Conservation (phyloP, 92 coral and sea anemone genomes). For the Micromussa lordhowensis region DNA sequence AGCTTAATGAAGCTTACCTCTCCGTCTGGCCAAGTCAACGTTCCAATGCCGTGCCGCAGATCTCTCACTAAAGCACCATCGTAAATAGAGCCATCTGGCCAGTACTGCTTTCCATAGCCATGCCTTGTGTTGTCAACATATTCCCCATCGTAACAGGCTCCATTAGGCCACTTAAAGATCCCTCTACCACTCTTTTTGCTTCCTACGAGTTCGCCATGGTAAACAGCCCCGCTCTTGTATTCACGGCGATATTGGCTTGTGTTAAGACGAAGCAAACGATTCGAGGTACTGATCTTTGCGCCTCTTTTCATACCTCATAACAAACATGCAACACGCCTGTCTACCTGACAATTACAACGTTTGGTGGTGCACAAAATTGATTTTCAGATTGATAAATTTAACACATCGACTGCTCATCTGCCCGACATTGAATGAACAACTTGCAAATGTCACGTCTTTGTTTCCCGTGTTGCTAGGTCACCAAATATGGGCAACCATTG, state of each 20-base stretch:
- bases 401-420: slow-evolving; percentile 19
- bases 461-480: slow-evolving; percentile 41
- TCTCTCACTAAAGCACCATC: slow-evolving; percentile 83
- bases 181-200: slow-evolving; percentile 90
- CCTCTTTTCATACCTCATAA: slow-evolving; percentile 40
- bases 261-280: slow-evolving; percentile 82
- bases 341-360: neutral
- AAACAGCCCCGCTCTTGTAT: slow-evolving; percentile 90
- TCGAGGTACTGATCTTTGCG: slow-evolving; percentile 52
- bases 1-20: slow-evolving; percentile 67
- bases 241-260: slow-evolving; percentile 87
- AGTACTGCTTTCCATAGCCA: slow-evolving; percentile 91
- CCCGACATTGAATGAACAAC: neutral
- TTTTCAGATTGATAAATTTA: neutral
- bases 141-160: slow-evolving; percentile 95
- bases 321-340: neutral
- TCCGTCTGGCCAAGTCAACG: slow-evolving; percentile 87
- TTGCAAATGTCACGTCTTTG: neutral
- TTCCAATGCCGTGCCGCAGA: slow-evolving; percentile 87
- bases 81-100: slow-evolving; percentile 92
- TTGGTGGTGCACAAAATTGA: neutral
- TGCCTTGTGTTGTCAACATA: slow-evolving; percentile 90
- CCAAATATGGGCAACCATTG: slow-evolving; percentile 45
- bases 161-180: slow-evolving; percentile 95
- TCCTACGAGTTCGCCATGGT: slow-evolving; percentile 87